Evolutionary conservation across 2,113 vertebrate genomes (phyloP), one percentile per base, ranked within the genome.

Genomic region (Microcebus ravelobensis): DNA sequence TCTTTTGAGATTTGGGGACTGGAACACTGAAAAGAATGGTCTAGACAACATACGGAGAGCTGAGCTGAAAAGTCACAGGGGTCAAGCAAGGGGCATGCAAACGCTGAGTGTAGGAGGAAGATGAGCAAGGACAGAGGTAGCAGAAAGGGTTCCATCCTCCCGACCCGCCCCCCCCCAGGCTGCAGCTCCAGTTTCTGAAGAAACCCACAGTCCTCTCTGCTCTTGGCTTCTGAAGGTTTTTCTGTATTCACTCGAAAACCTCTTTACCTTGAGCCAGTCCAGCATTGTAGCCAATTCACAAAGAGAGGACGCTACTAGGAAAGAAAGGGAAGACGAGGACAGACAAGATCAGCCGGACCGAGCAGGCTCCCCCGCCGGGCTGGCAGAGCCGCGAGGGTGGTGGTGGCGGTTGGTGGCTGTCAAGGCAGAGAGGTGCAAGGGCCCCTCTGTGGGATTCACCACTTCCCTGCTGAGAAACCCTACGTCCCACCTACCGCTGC

Each of bases 361-460:
- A 36, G 23, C 42, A 10, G 88, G 4, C 39, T 2, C 8, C 11
- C 13, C 17, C 2, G 0, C 21, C 0, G 59, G 29, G 15, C 23
- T 29, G 52, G 18, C 23, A 8, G 57, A 11, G 31, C 42, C 2
- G 18, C 52, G 59, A 61, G 42, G n/a, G 14, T 25, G 13, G 48
- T 9, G 52, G 48, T 9, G 52, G 13, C 9, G 14, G 55, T 10
- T 20, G 18, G 15, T 61, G 34, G 36, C 7, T 2, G 13, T 21
- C 31, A 70, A 50, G 81, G 89, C 31, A 13, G 70, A 92, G 87
- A 11, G 42, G 27, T 14, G 25, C 59, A 0, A 52, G 10, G 5
- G 5, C 3, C 2, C 15, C 6, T 0, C 0, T 1, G 1, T 34
- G 17, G 18, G 31, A 3, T 6, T 55, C 6, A 34, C 39, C 1